These are phyloP conservation scores for Turritopsis rubra DNA, from an alignment of 30 jellyfish, hydroid and myxozoan species.

Conservation along the genomic window DNA sequence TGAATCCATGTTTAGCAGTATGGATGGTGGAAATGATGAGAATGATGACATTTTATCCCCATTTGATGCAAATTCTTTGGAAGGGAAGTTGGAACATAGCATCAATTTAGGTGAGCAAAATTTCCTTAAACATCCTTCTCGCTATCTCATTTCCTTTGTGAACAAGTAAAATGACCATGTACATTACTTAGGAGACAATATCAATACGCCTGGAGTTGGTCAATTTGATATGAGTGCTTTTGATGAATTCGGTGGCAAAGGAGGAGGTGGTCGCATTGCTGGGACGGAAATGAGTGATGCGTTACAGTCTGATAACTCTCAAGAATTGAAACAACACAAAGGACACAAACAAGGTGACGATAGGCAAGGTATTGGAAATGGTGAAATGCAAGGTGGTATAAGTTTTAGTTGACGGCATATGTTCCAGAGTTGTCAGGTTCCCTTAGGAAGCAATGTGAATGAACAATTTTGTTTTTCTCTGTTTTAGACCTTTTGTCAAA, in stretches of 20 bases:
- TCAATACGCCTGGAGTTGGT: constrained; percentile 24
- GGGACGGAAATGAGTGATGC: neutral
- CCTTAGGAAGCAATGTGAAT: neutral
- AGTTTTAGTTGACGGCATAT: too few relatives aligned
- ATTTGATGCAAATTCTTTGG: constrained; percentile 29
- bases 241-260: constrained; percentile 41
- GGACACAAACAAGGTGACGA: constrained; percentile 54
- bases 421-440: too few relatives aligned
- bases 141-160: neutral
- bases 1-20: constrained; percentile 20
- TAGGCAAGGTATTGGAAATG: constrained; percentile 66
- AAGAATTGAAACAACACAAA: constrained; percentile 14
- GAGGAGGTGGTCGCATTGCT: neutral
- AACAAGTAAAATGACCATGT: neutral
- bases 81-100: constrained; percentile 21
- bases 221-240: constrained; percentile 52
- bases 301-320: neutral
- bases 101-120: constrained; percentile 6
- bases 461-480: neutral
- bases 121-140: neutral
- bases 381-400: constrained; percentile 47
- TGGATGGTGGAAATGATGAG: constrained; percentile 23
- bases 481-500: constrained; percentile 38
- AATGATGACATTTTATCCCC: constrained; percentile 13
- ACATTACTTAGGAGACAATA: neutral